phyloP scores from a whole-genome alignment of 2,888 invertebrate species.

The Sthenelais limicola region DNA sequence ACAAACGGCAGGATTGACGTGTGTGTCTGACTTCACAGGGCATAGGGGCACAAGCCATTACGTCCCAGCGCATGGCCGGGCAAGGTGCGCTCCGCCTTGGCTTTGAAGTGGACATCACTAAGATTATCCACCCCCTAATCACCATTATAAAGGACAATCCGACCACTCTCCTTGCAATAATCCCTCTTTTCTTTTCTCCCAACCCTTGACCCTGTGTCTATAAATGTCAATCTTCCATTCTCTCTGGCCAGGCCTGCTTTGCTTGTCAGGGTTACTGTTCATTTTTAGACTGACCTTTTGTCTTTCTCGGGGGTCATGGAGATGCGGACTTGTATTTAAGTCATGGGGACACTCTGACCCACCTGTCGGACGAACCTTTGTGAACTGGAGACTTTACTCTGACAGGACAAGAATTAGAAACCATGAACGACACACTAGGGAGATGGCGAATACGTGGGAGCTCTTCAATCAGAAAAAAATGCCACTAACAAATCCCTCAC shows the following conservation, averaged over 20 bases:
- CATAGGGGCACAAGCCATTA: not conserved
- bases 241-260: not conserved
- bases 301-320: not conserved
- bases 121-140: constrained; percentile 22
- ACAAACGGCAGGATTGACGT: constrained; percentile 25
- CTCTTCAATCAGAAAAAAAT: too few relatives aligned
- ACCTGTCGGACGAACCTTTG: too few relatives aligned
- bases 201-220: constrained; percentile 10
- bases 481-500: too few relatives aligned
- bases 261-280: not conserved
- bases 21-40: not conserved
- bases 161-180: constrained; percentile 16
- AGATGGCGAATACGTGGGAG: too few relatives aligned
- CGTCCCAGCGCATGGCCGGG: not conserved
- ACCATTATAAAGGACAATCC: constrained; percentile 27
- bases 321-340: not conserved
- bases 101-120: constrained; percentile 31
- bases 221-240: constrained; percentile 6
- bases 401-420: too few relatives aligned
- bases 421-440: too few relatives aligned
- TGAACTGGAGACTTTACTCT: too few relatives aligned
- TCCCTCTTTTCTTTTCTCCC: constrained; percentile 1
- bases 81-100: not conserved
- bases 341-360: too few relatives aligned
- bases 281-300: not conserved